These are phyloP conservation scores for Julus scanicus DNA, from an alignment of 2,888 invertebrate species.

Conservation along the genomic window DNA sequence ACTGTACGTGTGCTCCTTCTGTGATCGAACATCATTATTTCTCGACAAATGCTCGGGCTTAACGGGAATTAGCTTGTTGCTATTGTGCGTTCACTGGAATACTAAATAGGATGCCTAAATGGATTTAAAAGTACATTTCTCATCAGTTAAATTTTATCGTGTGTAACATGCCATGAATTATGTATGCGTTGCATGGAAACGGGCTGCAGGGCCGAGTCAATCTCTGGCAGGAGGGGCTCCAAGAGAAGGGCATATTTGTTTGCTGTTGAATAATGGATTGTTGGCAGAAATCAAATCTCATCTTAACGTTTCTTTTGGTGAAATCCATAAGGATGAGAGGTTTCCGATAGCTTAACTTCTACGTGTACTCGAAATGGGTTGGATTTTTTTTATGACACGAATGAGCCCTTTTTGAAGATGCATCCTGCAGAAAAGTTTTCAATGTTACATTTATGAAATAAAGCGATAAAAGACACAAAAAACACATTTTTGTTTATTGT, in stretches of 20 bases:
- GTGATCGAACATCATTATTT: constrained; percentile 22
- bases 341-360: background rate
- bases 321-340: constrained; percentile 10
- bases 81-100: background rate
- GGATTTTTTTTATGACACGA: background rate
- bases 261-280: constrained; percentile 31
- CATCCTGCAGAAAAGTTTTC: background rate
- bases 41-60: background rate
- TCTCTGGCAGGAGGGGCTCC: background rate
- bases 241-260: background rate
- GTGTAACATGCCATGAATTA: background rate
- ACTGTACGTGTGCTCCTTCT: background rate
- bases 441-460: background rate
- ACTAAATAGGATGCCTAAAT: background rate
- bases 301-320: background rate
- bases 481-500: too few relatives aligned
- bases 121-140: background rate
- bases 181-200: constrained; percentile 13
- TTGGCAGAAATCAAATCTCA: constrained; percentile 27
- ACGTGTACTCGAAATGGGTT: background rate
- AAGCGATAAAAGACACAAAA: too few relatives aligned
- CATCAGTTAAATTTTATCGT: background rate
- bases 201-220: background rate
- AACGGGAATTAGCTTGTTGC: background rate
- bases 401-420: background rate